These are phyloP conservation scores for Melanotaenia duboulayi DNA, from an alignment of 2,113 vertebrate species.

Conservation along the genomic window DNA sequence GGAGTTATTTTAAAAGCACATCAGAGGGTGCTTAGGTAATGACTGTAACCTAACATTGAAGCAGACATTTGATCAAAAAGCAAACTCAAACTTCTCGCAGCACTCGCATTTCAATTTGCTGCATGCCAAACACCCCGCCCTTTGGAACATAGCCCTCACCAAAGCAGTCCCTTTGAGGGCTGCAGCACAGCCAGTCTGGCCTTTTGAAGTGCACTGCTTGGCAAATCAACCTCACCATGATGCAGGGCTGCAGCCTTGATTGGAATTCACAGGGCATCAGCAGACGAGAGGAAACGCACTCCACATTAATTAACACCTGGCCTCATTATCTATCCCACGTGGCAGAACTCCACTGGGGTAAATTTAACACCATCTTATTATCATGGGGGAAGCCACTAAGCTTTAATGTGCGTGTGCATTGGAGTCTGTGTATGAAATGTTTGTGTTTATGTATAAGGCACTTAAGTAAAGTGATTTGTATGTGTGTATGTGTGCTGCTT, in stretches of 20 bases:
- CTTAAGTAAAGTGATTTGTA: constrained; percentile 16
- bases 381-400: constrained; percentile 31
- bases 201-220: constrained; percentile 74
- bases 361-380: constrained; percentile 72
- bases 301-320: constrained; percentile 83
- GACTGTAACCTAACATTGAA: constrained; percentile 35
- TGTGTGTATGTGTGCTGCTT: constrained; percentile 11
- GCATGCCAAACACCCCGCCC: constrained; percentile 53
- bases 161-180: constrained; percentile 71
- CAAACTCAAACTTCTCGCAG: constrained; percentile 55
- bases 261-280: constrained; percentile 71
- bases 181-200: constrained; percentile 63
- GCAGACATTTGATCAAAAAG: constrained; percentile 59
- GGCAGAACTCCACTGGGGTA: constrained; percentile 68
- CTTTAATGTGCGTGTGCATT: constrained; percentile 15
- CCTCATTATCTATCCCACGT: constrained; percentile 81
- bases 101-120: constrained; percentile 63
- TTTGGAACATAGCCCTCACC: constrained; percentile 61
- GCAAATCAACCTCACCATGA: constrained; percentile 61
- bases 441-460: constrained; percentile 2
- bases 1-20: constrained; percentile 37
- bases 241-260: constrained; percentile 61
- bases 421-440: constrained; percentile 6
- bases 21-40: constrained; percentile 33
- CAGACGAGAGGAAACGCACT: constrained; percentile 64